Conservation (phyloP, 2,113 vertebrate genomes). For the Melanerpes aurifrons region DNA sequence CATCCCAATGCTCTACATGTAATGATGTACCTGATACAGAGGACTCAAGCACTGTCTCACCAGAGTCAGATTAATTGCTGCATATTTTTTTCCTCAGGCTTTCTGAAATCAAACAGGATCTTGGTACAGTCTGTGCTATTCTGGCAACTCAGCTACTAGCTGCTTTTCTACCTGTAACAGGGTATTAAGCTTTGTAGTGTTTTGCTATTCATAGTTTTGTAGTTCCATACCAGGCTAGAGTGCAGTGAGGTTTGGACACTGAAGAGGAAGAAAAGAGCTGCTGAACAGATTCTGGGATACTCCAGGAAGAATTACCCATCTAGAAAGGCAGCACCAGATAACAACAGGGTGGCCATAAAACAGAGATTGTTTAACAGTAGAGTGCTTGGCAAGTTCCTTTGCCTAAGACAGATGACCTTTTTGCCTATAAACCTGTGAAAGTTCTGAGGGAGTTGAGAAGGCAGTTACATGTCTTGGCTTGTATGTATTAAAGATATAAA, state of each 20-base stretch:
- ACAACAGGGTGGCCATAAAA: neutral
- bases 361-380: neutral
- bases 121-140: neutral
- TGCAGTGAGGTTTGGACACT: neutral
- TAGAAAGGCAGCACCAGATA: neutral
- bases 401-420: slow-evolving; percentile 11
- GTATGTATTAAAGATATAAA: neutral
- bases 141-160: neutral
- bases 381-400: neutral
- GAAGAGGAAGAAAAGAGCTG: neutral
- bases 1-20: accelerated
- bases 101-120: neutral
- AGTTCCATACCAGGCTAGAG: neutral
- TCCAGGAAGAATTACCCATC: neutral
- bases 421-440: slow-evolving; percentile 24
- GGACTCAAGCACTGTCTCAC: neutral
- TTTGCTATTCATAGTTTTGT: neutral
- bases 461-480: neutral
- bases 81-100: neutral
- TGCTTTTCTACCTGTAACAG: neutral
- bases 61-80: neutral
- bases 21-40: neutral
- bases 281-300: neutral
- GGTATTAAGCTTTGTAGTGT: neutral
- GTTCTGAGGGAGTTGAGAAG: slow-evolving; percentile 6